phyloP scores from a whole-genome alignment of 2,797 vertebrate species.

The Paratrypauchen microcephalus region DNA sequence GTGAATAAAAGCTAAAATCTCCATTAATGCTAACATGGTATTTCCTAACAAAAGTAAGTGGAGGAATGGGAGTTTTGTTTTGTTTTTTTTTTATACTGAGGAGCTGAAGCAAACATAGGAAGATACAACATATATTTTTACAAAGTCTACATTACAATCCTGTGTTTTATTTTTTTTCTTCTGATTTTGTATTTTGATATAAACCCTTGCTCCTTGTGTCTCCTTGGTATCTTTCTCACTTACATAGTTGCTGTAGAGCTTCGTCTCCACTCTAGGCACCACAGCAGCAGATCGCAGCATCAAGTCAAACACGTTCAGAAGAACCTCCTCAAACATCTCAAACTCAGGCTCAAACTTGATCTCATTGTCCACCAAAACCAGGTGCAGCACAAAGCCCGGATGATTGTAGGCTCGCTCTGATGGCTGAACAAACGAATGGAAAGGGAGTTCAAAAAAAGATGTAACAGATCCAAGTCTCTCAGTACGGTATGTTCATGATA shows the following conservation, averaged over 20 bases:
- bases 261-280: constrained; percentile 85
- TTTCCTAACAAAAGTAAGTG: too few relatives aligned
- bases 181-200: too few relatives aligned
- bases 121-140: too few relatives aligned
- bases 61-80: too few relatives aligned
- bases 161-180: too few relatives aligned
- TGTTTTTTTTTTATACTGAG: too few relatives aligned
- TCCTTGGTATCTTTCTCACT: constrained; percentile 29
- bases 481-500: too few relatives aligned
- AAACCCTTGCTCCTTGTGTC: not conserved
- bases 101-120: too few relatives aligned
- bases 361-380: constrained; percentile 76
- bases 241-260: constrained; percentile 84
- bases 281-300: constrained; percentile 81
- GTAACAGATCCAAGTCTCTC: too few relatives aligned
- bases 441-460: not conserved
- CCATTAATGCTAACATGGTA: too few relatives aligned
- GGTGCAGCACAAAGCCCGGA: constrained; percentile 82
- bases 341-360: constrained; percentile 85
- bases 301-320: constrained; percentile 79
- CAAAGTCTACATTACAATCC: too few relatives aligned
- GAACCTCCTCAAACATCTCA: constrained; percentile 69
- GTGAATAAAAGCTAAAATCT: too few relatives aligned
- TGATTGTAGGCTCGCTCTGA: constrained; percentile 77
- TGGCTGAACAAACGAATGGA: constrained; percentile 48